phyloP scores from a whole-genome alignment of 2,888 invertebrate genomes.

The Andrena haemorrhoa region DNA sequence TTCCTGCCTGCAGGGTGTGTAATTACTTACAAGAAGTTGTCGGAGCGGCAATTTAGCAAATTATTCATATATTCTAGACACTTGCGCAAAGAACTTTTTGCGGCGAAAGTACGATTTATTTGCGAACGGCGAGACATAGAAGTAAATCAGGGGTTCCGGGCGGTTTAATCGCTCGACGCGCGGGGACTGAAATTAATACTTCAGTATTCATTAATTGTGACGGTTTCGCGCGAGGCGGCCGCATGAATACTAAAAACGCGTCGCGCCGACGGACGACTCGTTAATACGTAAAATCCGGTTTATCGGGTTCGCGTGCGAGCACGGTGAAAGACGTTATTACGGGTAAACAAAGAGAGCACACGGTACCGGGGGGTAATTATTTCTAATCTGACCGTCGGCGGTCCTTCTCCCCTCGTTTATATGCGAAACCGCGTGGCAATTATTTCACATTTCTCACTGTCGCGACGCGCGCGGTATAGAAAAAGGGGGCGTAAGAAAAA shows the following conservation, averaged over 20 bases:
- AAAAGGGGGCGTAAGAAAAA: background rate
- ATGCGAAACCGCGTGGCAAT: constrained; percentile 49
- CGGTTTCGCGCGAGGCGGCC: constrained; percentile 41
- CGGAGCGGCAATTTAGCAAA: constrained; percentile 1
- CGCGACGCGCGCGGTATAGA: constrained; percentile 17
- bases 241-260: constrained; percentile 61
- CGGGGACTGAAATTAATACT: constrained; percentile 45
- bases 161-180: constrained; percentile 22
- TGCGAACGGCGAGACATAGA: background rate
- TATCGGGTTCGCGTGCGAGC: constrained; percentile 62
- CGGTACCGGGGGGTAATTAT: constrained; percentile 58
- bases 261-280: constrained; percentile 33
- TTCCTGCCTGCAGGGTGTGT: background rate
- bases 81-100: background rate
- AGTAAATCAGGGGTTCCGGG: constrained; percentile 28
- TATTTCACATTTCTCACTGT: constrained; percentile 57
- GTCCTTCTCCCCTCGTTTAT: constrained; percentile 42
- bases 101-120: background rate
- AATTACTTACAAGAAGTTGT: constrained; percentile 39
- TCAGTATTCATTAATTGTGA: constrained; percentile 61
- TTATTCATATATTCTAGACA: constrained; percentile 12
- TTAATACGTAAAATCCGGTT: constrained; percentile 69
- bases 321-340: constrained; percentile 63
- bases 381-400: constrained; percentile 63
- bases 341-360: constrained; percentile 62